Evolutionary conservation across 2,888 invertebrate genomes (phyloP), one percentile per base, ranked within the genome.

Genomic region (Ommatoiulus sabulosus): DNA sequence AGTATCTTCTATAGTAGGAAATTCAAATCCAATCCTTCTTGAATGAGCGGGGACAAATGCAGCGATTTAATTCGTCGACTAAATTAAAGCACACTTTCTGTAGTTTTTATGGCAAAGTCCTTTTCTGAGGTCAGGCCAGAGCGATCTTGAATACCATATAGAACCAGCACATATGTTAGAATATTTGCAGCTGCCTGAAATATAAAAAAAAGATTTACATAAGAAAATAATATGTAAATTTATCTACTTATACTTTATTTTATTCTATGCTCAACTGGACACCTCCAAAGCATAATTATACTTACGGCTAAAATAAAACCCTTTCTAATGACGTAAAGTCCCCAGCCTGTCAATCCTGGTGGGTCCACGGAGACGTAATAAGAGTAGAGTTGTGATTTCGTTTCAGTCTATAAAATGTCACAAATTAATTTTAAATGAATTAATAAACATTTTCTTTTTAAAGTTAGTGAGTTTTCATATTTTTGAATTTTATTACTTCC

Each of bases 341-440:
- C 72, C 87, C 87, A 87, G 80, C 87, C 87, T 8, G 87, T 87
- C 44, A 87, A 24, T n/a, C 24, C 63, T 15, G 87, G 87, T 43
- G 87, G 87, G 15, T 87, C 87, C 24, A 87, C 80, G n/a, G 43
- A 17, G 0, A 87, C 44, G 24, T 87, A 87, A 4, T 10, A 44
- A 1, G 80, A 43, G 20, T 87, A 87, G 17, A 87, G 63, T 80
- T 44, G 80, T 24, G 44, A 87, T 46, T 72, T 87, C 43, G 35
- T 87, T 43, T 46, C 87, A 7, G 24, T 48, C 87, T 86, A 20
- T 10, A 43, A 8, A 43, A 86, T 86, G 12, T 7, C 10, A 86
- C 84, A 86, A 8, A 20, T 8, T 15, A 46, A 86, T n/a, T 86
- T 20, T 20, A 12, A 44, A 44, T 8, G 8, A 35, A 84, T 0